Percentiles rank a stretch among this genome's conserved stretches.
These are phyloP conservation scores for Hydrocynus forskahlii DNA, from an alignment of 2,797 vertebrate species.

Conservation along the genomic window DNA sequence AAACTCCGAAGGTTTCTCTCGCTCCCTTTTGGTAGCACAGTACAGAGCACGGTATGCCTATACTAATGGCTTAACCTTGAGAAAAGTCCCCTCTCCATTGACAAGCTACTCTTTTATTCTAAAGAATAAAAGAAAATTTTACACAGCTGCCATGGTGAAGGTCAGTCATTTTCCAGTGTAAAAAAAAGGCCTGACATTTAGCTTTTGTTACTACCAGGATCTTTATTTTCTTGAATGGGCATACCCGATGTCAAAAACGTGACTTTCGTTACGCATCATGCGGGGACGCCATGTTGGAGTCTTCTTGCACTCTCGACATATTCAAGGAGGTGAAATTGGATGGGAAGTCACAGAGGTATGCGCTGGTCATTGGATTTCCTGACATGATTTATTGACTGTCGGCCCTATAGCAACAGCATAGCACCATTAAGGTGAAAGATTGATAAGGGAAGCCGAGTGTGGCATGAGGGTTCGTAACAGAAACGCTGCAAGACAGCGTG, in stretches of 20 bases:
- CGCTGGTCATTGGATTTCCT: slow-evolving; percentile 48
- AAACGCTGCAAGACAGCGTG: slow-evolving; percentile 12
- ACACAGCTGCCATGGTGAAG: neutral
- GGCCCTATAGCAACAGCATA: slow-evolving; percentile 39
- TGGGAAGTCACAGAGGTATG: slow-evolving; percentile 53
- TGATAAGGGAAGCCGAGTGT: slow-evolving; percentile 38
- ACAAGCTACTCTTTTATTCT: neutral
- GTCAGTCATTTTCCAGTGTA: neutral
- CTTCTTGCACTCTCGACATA: neutral
- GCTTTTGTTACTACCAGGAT: neutral
- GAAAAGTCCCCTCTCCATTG: neutral
- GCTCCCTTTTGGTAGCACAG: slow-evolving; percentile 6
- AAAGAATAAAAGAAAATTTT: no score
- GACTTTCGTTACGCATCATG: neutral
- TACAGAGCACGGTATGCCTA: neutral
- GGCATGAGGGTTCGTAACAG: slow-evolving; percentile 43
- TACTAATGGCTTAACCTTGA: slow-evolving; percentile 25
- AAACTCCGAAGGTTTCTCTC: slow-evolving; percentile 8
- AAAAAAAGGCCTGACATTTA: neutral
- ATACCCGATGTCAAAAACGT: neutral
- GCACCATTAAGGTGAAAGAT: slow-evolving; percentile 55
- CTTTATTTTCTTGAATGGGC: neutral
- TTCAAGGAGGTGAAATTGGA: slow-evolving; percentile 50
- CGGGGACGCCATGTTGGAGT: neutral
- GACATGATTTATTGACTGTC: slow-evolving; percentile 49